A percentile compares a stretch with the other conserved stretches of the same genome.
phyloP scores from a whole-genome alignment of 2,797 vertebrate species.

The Periparus ater region DNA sequence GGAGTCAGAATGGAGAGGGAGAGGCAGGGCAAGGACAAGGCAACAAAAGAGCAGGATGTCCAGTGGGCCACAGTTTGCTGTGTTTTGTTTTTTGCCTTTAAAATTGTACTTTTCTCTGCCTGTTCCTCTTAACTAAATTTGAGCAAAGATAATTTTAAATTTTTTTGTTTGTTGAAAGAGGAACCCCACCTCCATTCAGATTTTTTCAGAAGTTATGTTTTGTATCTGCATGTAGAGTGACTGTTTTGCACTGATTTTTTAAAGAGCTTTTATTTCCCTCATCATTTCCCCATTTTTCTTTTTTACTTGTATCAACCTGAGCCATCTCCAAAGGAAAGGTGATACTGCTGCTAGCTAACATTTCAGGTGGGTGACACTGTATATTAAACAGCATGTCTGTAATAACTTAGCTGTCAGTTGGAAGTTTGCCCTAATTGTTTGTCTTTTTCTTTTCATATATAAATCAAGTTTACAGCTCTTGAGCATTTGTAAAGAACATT shows the following conservation, averaged over 20 bases:
- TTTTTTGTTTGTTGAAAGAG: neutral
- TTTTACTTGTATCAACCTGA: neutral
- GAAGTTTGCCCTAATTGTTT: neutral
- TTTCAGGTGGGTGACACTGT: neutral
- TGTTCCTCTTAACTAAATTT: neutral
- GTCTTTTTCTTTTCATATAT: slow-evolving; percentile 6
- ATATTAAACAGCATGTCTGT: neutral
- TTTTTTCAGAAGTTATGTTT: neutral
- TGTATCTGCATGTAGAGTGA: neutral
- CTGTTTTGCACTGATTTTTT: neutral
- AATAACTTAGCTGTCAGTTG: neutral
- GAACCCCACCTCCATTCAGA: neutral
- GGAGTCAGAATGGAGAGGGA: neutral
- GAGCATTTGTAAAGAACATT: neutral
- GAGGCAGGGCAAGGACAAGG: neutral
- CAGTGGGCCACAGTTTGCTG: neutral
- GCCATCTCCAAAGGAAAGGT: neutral
- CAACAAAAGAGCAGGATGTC: neutral
- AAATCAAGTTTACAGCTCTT: slow-evolving; percentile 20
- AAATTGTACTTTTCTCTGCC: neutral
- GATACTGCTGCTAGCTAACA: neutral
- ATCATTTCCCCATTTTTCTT: neutral
- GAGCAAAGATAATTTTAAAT: neutral
- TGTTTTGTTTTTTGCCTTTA: neutral
- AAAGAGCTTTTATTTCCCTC: neutral